Percentiles rank a stretch among this genome's conserved stretches.
Evolutionary conservation across 2,797 vertebrate genomes (phyloP).

Genomic region (Varecia variegata): DNA sequence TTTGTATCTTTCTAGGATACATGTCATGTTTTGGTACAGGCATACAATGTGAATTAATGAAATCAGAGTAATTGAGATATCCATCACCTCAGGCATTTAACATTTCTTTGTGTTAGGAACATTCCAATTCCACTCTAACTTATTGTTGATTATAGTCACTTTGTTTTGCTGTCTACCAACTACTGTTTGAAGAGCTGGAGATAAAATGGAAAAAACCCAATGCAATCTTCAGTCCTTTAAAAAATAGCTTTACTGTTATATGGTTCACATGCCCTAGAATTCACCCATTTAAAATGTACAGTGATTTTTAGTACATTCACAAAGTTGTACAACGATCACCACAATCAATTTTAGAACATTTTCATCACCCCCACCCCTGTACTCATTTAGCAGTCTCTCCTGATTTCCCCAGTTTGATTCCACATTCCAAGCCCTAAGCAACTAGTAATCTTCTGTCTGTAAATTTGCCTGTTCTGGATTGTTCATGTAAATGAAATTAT

Average conservation of each 20-base stretch:
- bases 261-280: not conserved
- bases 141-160: not conserved
- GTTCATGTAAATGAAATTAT: not conserved
- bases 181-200: not conserved
- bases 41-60: too few species aligned
- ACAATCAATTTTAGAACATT: not conserved
- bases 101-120: not conserved
- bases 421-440: not conserved
- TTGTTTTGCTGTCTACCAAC: not conserved
- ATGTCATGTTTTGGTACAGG: too few species aligned
- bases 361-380: not conserved
- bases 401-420: not conserved
- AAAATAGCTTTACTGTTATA: not conserved
- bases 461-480: not conserved
- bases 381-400: not conserved
- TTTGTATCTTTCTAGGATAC: too few species aligned
- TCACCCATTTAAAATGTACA: not conserved
- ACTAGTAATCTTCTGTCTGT: not conserved
- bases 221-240: not conserved
- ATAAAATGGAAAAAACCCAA: not conserved
- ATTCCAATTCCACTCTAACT: not conserved
- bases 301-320: not conserved
- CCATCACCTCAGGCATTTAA: not conserved
- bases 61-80: not conserved
- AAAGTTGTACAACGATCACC: not conserved